phyloP scores from a whole-genome alignment of 2,113 vertebrate species.

The Chloropsis cyanopogon region DNA sequence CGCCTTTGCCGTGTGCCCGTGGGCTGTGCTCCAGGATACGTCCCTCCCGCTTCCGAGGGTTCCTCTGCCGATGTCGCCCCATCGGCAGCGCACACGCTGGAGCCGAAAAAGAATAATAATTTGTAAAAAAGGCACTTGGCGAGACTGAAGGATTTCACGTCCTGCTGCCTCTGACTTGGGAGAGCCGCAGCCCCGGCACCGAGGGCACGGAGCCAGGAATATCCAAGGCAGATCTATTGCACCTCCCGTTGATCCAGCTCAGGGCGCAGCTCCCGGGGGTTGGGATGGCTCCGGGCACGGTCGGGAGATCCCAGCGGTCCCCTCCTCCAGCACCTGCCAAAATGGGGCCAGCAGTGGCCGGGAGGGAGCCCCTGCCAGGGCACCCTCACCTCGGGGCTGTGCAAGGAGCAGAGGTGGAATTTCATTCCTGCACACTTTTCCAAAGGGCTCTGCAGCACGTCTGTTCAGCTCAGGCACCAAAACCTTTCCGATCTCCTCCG shows the following conservation, averaged over 20 bases:
- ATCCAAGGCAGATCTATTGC: background rate
- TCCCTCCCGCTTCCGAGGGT: background rate
- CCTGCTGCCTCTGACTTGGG: rapidly evolving
- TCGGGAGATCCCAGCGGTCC: background rate
- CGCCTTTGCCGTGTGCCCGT: background rate
- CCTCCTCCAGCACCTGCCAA: background rate
- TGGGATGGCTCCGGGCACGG: background rate
- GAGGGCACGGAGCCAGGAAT: background rate
- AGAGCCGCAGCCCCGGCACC: background rate
- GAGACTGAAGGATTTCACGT: background rate
- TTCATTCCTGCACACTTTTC: background rate
- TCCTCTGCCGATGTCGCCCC: background rate
- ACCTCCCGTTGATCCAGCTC: background rate
- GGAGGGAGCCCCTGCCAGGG: background rate
- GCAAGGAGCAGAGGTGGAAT: background rate
- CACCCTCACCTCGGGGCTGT: background rate
- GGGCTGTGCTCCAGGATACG: background rate
- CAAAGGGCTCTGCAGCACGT: background rate
- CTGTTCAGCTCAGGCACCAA: rapidly evolving
- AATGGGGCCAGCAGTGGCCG: background rate
- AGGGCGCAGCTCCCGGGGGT: rapidly evolving
- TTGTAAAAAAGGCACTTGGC: background rate
- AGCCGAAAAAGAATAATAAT: background rate
- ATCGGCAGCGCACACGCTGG: rapidly evolving
- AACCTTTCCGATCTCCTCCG: rapidly evolving